These are phyloP conservation scores for Neomorphus geoffroyi DNA, from an alignment of 2,797 vertebrate genomes.

Conservation along the genomic window DNA sequence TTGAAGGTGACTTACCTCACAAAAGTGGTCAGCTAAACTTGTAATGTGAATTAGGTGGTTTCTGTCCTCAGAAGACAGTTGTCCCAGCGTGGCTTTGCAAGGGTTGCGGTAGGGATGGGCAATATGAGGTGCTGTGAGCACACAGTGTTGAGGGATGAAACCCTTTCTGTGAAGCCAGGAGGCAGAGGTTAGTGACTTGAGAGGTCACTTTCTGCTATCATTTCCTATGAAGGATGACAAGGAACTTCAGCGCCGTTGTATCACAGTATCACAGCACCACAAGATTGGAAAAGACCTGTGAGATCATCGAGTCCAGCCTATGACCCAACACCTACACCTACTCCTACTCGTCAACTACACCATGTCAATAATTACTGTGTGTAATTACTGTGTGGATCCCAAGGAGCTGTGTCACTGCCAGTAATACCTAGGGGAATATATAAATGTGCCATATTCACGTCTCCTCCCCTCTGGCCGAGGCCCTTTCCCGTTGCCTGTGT, in stretches of 20 bases:
- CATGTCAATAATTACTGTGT: too few relatives aligned
- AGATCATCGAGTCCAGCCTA: too few relatives aligned
- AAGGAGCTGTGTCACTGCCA: not conserved
- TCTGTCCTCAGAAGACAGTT: not conserved
- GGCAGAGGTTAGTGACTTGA: not conserved
- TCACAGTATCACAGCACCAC: too few relatives aligned
- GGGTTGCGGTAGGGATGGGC: not conserved
- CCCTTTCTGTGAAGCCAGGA: not conserved
- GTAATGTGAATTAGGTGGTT: not conserved
- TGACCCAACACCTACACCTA: too few relatives aligned
- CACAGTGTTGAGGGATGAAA: accelerated
- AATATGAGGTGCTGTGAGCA: not conserved
- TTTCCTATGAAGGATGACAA: not conserved
- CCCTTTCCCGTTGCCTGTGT: not conserved
- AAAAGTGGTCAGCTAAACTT: not conserved
- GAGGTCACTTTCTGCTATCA: not conserved
- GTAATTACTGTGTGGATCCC: not conserved
- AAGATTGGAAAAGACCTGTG: too few relatives aligned
- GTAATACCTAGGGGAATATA: not conserved
- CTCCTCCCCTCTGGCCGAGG: not conserved
- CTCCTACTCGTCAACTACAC: too few relatives aligned
- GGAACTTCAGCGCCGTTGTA: not conserved
- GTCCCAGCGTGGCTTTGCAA: not conserved
- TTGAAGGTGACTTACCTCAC: not conserved
- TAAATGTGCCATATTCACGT: not conserved